These are phyloP conservation scores for Hoplodrina ambigua DNA, from an alignment of 2,888 invertebrate species.

Conservation along the genomic window DNA sequence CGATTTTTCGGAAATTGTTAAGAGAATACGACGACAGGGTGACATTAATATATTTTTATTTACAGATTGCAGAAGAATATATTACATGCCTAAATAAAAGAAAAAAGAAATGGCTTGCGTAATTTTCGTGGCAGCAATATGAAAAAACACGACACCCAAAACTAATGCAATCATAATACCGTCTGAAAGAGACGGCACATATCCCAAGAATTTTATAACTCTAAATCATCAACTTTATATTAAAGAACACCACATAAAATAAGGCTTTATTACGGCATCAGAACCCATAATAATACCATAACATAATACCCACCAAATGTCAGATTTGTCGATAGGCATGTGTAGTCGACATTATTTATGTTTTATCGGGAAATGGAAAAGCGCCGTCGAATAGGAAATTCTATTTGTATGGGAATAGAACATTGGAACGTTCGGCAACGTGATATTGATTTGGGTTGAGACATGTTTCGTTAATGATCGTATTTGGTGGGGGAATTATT, in stretches of 20 bases:
- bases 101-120: no score
- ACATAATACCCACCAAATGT: conserved; percentile 13
- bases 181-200: not conserved
- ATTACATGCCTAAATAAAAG: no score
- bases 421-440: conserved; percentile 32
- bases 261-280: not conserved
- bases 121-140: not conserved
- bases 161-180: not conserved
- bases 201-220: not conserved
- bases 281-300: conserved; percentile 10
- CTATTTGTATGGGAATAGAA: conserved; percentile 50
- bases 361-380: conserved; percentile 52
- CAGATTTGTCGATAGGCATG: conserved; percentile 25
- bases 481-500: conserved; percentile 15
- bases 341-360: conserved; percentile 41
- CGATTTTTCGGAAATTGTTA: conserved; percentile 8
- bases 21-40: not conserved
- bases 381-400: conserved; percentile 51
- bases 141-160: not conserved
- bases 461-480: conserved; percentile 35
- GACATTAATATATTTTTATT: no score
- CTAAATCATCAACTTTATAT: not conserved
- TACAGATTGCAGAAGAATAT: no score
- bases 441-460: conserved; percentile 54
- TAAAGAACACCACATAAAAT: not conserved